Evolutionary conservation across 2,113 vertebrate genomes (phyloP).

Genomic region (Mungos mungo): DNA sequence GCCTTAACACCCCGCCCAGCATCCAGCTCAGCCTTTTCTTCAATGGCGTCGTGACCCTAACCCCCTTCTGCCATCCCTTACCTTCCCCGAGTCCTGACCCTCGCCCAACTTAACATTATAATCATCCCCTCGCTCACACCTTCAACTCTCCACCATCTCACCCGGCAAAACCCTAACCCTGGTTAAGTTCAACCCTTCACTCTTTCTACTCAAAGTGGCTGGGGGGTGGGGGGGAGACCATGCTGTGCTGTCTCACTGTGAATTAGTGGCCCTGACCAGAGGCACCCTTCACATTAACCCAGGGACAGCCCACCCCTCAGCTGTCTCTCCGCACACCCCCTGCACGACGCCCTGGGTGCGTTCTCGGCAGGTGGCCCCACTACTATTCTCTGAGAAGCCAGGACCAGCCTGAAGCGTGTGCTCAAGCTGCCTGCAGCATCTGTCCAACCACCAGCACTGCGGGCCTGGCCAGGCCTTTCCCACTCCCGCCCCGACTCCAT

Average conservation of each 20-base stretch:
- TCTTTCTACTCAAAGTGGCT: background rate
- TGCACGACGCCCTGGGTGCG: rapidly evolving
- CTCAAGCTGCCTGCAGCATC: background rate
- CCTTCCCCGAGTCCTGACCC: background rate
- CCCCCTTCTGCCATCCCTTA: background rate
- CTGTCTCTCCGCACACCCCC: background rate
- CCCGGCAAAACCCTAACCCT: background rate
- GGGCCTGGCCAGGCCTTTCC: background rate
- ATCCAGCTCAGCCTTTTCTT: background rate
- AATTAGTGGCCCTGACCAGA: background rate
- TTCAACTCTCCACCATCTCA: background rate
- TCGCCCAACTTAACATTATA: background rate
- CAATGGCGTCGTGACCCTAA: background rate
- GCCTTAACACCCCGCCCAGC: background rate
- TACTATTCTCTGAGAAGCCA: background rate
- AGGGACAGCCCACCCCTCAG: background rate
- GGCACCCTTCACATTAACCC: rapidly evolving
- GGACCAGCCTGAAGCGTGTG: background rate
- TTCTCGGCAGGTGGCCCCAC: background rate
- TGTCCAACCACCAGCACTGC: background rate
- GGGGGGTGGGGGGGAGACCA: background rate
- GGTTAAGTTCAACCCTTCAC: background rate
- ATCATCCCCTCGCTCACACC: background rate
- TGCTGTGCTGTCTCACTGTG: background rate
- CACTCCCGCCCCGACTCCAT: background rate